Percentiles rank a stretch among this genome's conserved stretches.
phyloP scores from a whole-genome alignment of 2,797 vertebrate species.

The Paratrypauchen microcephalus region DNA sequence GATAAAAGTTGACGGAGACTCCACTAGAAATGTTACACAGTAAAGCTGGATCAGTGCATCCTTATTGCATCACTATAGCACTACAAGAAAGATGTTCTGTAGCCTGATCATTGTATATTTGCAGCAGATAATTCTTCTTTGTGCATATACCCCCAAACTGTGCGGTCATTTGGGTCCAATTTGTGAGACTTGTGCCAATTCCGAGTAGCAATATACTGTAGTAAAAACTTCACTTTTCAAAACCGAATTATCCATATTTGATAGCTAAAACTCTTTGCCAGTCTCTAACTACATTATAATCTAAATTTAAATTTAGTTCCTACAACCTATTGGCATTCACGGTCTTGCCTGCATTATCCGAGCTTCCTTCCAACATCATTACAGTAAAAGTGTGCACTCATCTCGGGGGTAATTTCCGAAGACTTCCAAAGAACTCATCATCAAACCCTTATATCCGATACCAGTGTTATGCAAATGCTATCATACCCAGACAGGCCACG shows the following conservation, averaged over 20 bases:
- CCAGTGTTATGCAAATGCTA: slow-evolving; percentile 15
- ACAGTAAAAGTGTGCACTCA: slow-evolving; percentile 1
- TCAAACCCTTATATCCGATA: slow-evolving; percentile 5
- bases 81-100: no score
- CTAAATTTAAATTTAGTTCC: slow-evolving; percentile 8
- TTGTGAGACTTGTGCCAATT: no score
- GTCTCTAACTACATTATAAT: slow-evolving; percentile 1
- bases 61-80: no score
- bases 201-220: no score
- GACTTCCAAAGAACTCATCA: slow-evolving; percentile 25
- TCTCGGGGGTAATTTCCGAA: slow-evolving; percentile 17
- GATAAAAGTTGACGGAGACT: no score
- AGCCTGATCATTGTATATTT: no score
- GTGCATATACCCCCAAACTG: no score
- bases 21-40: no score
- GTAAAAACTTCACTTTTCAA: background rate
- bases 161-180: no score
- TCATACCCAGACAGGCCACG: background rate
- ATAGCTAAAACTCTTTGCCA: background rate
- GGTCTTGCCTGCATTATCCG: slow-evolving; percentile 7
- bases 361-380: background rate
- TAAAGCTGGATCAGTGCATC: no score
- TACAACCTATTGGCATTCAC: slow-evolving; percentile 2
- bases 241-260: background rate
- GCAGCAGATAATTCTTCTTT: no score